Conservation (phyloP, 2,113 vertebrate genomes). For the Gulo gulo region DNA sequence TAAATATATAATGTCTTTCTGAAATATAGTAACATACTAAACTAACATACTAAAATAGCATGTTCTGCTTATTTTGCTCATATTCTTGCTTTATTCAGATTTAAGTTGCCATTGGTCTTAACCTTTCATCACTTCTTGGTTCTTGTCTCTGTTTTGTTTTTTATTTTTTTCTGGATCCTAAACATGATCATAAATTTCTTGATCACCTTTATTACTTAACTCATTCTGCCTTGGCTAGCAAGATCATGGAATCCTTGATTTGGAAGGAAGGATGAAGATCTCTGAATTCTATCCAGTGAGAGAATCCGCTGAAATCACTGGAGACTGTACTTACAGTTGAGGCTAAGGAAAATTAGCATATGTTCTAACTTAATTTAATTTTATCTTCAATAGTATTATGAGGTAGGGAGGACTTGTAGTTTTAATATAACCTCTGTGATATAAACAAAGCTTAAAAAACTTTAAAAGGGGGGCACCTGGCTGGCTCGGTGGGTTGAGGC, state of each 20-base stretch:
- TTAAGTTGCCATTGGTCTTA: not conserved
- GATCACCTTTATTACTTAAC: not conserved
- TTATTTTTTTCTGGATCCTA: not conserved
- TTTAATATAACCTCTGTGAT: not conserved
- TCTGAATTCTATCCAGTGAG: not conserved
- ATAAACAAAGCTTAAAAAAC: not conserved
- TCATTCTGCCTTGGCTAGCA: not conserved
- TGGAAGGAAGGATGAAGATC: not conserved
- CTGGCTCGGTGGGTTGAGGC: too few species aligned
- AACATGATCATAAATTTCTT: not conserved
- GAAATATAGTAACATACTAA: not conserved
- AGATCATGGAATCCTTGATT: not conserved
- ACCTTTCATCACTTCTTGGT: not conserved
- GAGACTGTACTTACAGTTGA: not conserved
- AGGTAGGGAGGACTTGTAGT: not conserved
- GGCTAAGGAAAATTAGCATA: not conserved
- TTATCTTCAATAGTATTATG: not conserved
- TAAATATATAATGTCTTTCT: not conserved
- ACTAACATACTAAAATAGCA: not conserved
- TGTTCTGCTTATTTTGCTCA: not conserved
- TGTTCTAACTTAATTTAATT: not conserved
- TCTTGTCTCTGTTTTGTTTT: not conserved
- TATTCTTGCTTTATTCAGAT: not conserved
- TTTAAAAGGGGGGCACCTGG: too few species aligned
- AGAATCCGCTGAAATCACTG: not conserved